A percentile compares a stretch with the other conserved stretches of the same genome.
Conservation (phyloP, 2,888 invertebrate genomes). For the Liposcelis brunnea region DNA sequence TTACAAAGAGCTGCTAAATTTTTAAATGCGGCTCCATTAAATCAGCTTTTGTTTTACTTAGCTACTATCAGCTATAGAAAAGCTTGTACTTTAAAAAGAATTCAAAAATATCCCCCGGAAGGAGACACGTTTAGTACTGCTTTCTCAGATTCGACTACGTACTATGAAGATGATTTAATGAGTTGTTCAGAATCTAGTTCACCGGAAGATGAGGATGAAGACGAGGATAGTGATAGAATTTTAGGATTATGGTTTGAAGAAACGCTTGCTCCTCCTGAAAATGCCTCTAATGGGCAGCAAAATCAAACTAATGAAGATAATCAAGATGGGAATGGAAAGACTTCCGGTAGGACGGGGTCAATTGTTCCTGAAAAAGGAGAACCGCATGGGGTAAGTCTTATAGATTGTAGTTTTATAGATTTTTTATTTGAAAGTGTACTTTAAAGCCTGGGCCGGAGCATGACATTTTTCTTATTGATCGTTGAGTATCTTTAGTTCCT, state of each 20-base stretch:
- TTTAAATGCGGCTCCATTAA: conserved; percentile 51
- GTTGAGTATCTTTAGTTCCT: too few species aligned
- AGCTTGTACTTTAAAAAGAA: conserved; percentile 66
- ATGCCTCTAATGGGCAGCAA: conserved; percentile 12
- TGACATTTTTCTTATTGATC: too few species aligned
- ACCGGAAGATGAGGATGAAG: conserved; percentile 60
- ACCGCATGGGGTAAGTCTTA: conserved; percentile 43
- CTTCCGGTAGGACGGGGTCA: conserved; percentile 26
- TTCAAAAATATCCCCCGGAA: conserved; percentile 65
- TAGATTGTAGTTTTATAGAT: conserved; percentile 10
- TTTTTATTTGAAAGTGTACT: conserved; percentile 7
- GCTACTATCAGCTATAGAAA: conserved; percentile 83
- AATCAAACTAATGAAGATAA: conserved; percentile 33
- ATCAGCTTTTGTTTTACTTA: conserved; percentile 69
- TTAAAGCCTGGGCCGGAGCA: neutral
- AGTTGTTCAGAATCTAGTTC: conserved; percentile 83
- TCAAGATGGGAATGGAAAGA: conserved; percentile 31
- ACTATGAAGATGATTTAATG: conserved; percentile 78
- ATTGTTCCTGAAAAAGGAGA: conserved; percentile 62
- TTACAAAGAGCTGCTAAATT: conserved; percentile 52
- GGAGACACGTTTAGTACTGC: conserved; percentile 62
- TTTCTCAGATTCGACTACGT: conserved; percentile 79
- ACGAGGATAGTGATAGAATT: conserved; percentile 67
- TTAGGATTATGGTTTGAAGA: conserved; percentile 91
- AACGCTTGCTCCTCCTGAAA: conserved; percentile 35